Evolutionary conservation across 1,140 invertebrate genomes (phyloP).

Genomic region (Coelopa frigida): DNA sequence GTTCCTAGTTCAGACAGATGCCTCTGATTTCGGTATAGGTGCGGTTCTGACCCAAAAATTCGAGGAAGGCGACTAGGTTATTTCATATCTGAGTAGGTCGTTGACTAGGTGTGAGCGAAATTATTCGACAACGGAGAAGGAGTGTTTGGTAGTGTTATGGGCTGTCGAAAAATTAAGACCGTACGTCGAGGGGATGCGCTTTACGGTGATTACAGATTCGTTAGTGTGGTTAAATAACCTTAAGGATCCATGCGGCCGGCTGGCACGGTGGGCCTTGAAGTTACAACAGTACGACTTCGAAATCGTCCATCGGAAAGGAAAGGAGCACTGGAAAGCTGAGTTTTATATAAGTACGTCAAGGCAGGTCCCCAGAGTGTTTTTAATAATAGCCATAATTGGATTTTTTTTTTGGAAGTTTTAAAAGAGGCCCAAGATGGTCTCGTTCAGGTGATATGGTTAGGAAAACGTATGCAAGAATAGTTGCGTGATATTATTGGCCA

Average conservation of each 20-base stretch:
- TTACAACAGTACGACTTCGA: constrained; percentile 31
- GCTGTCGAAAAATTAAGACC: background rate
- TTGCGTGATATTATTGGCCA: too few relatives aligned
- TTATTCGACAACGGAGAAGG: background rate
- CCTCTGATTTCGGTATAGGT: background rate
- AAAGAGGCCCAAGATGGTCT: too few relatives aligned
- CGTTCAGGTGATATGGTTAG: too few relatives aligned
- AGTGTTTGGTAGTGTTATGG: too few relatives aligned
- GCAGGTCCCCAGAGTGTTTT: too few relatives aligned
- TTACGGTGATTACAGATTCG: constrained; percentile 40
- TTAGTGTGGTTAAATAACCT: constrained; percentile 45
- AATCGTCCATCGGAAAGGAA: constrained; percentile 22
- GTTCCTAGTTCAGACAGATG: background rate
- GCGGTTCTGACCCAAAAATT: background rate
- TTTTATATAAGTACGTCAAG: too few relatives aligned
- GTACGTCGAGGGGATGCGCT: background rate
- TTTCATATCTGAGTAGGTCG: too few relatives aligned
- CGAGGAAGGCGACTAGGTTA: background rate
- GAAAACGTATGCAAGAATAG: too few relatives aligned
- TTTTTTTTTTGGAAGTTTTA: too few relatives aligned
- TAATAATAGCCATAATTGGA: too few relatives aligned
- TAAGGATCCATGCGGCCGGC: constrained; percentile 34
- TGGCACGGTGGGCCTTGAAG: constrained; percentile 32
- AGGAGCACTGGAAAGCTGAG: too few relatives aligned
- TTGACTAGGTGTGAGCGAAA: background rate